Evolutionary conservation across 1,140 invertebrate genomes (phyloP).

Genomic region (Eurytemora carolleeae): DNA sequence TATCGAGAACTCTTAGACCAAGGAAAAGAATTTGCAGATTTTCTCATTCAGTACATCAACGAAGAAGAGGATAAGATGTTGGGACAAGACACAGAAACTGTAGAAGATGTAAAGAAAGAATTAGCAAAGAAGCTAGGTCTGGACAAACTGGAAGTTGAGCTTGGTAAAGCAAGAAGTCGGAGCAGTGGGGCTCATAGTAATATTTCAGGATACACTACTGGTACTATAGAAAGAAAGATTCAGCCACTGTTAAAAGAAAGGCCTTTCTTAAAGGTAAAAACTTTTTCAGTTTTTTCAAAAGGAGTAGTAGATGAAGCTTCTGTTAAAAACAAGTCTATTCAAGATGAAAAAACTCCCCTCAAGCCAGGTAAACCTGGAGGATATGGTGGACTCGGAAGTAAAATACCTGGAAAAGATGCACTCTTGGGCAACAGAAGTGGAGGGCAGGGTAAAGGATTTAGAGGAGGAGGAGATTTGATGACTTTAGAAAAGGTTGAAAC

Average conservation of each 20-base stretch:
- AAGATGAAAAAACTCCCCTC: not conserved
- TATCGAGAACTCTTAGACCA: conserved; percentile 14
- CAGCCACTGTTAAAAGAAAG: no score
- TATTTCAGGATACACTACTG: not conserved
- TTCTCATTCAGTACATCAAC: conserved; percentile 17
- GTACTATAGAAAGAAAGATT: not conserved
- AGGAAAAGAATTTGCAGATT: conserved; percentile 15
- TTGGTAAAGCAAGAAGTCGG: not conserved
- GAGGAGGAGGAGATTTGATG: not conserved
- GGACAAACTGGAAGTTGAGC: not conserved
- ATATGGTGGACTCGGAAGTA: no score
- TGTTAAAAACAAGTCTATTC: not conserved
- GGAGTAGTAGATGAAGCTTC: not conserved
- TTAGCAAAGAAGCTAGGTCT: not conserved
- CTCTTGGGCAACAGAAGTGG: no score
- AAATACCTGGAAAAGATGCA: no score
- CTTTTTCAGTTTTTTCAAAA: not conserved
- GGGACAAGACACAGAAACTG: conserved; percentile 12
- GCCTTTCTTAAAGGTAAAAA: not conserved
- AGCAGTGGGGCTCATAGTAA: not conserved
- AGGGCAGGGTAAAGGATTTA: not conserved
- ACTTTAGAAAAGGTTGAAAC: conserved; percentile 1
- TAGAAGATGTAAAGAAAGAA: not conserved
- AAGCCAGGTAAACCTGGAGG: not conserved
- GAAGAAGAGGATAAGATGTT: conserved; percentile 18